A percentile compares a stretch with the other conserved stretches of the same genome.
phyloP scores from a whole-genome alignment of 2,888 invertebrate genomes.

The Pseudoips prasinana region DNA sequence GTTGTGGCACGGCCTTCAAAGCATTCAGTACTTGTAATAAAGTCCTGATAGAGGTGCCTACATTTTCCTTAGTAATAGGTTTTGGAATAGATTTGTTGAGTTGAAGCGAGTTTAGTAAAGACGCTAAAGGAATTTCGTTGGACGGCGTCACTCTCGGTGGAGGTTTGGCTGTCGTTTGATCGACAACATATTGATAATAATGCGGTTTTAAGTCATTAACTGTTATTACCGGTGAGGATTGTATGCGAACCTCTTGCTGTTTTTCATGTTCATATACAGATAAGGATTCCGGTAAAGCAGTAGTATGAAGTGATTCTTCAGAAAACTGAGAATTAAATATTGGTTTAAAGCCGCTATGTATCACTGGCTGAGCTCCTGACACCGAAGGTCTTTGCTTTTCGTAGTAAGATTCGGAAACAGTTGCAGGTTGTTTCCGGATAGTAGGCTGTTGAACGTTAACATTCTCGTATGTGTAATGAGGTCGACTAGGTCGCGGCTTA shows the following conservation, averaged over 20 bases:
- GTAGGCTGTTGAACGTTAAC: slow-evolving; percentile 41
- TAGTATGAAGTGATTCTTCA: slow-evolving; percentile 44
- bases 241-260: slow-evolving; percentile 35
- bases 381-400: slow-evolving; percentile 53
- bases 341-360: slow-evolving; percentile 68
- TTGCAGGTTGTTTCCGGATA: slow-evolving; percentile 49
- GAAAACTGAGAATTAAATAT: slow-evolving; percentile 44
- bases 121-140: slow-evolving; percentile 55
- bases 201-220: slow-evolving; percentile 43
- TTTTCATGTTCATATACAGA: slow-evolving; percentile 40
- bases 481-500: slow-evolving; percentile 55
- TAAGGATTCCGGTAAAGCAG: slow-evolving; percentile 33
- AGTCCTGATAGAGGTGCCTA: slow-evolving; percentile 89
- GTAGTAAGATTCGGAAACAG: slow-evolving; percentile 66
- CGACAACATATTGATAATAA: slow-evolving; percentile 56
- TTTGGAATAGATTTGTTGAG: slow-evolving; percentile 89
- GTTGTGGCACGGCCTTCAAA: slow-evolving; percentile 77
- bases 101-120: slow-evolving; percentile 87
- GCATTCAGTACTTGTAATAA: slow-evolving; percentile 88
- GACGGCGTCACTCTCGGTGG: slow-evolving; percentile 35
- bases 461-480: slow-evolving; percentile 52
- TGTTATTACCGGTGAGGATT: slow-evolving; percentile 35
- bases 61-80: slow-evolving; percentile 88
- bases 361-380: slow-evolving; percentile 44
- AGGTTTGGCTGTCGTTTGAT: slow-evolving; percentile 42